Base-by-base conservation (phyloP, 2,113 vertebrate genomes). In the Lathamus discolor region DNA sequence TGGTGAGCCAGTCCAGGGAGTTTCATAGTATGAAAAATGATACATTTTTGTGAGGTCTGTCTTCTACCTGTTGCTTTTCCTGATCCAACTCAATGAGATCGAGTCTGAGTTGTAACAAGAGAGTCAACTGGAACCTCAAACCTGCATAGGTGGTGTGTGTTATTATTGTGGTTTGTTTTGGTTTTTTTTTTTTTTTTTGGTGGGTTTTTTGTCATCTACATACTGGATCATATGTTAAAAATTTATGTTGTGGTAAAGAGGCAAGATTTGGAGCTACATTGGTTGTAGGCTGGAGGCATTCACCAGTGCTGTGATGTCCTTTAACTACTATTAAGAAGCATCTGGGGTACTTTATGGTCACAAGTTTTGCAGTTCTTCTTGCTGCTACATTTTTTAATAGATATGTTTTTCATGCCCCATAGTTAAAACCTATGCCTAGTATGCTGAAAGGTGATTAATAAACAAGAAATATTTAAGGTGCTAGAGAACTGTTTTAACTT, bases 71-170 rank as follows among this genome's bases (percentile, higher is more conserved):
- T 57, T 86, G 13, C 11, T 72, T 82, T 79, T 76, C 29, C 29
- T 48, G 20, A 83, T 88, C 6, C 7, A 33, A 12, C 20, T 79
- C 20, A 3, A 1, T 55, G 75, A 83, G 23, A 29, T 72, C 0
- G 2, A 73, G 9, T 29, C 27, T 35, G 23, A 72, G 15, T 59
- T 76, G 22, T 9, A 52, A 25, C 25, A 52, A 33, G 22, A 9
- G 20, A 27, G 13, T 55, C 33, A 76, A 24, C 37, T 88, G 29
- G 24, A 83, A 31, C 39, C 10, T 62, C 29, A 81, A 44, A 55
- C 7, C 6, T 7, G 9, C 0, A 0, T 39, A 7, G 5, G 3
- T 84, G 10, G 20, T 67, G 7, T 68, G 22, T 54, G 22, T 48
- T 62, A 10, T 10, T 78, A 13, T 37, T 44, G 9, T 33, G 64